Conservation (phyloP, 2,113 vertebrate genomes). For the human region DNA sequence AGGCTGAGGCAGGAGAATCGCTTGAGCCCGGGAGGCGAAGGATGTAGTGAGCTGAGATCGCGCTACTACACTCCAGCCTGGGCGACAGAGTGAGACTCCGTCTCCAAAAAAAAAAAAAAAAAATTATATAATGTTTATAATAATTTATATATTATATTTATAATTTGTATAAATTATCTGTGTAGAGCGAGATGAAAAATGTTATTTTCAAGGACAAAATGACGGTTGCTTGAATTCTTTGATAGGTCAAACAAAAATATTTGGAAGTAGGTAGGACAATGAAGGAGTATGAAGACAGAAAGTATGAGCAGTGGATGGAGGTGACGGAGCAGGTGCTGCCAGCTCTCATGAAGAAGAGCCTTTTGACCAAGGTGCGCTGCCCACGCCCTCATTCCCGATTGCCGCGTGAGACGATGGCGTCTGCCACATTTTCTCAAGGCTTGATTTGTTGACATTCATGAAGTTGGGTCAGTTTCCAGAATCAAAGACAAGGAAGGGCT, state of each 20-base stretch:
- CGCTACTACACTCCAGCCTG: too few species aligned
- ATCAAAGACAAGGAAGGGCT: background rate
- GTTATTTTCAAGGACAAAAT: background rate
- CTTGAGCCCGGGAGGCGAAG: too few species aligned
- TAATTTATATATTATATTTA: too few species aligned
- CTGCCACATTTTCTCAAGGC: background rate
- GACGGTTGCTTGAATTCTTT: background rate
- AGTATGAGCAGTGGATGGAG: constrained; percentile 86
- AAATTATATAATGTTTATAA: background rate
- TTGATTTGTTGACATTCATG: background rate
- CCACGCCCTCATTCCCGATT: background rate
- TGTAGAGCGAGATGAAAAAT: background rate
- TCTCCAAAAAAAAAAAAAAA: too few species aligned
- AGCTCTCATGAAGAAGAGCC: constrained; percentile 85
- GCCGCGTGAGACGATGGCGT: constrained; percentile 59
- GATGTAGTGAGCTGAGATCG: too few species aligned
- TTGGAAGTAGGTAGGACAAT: constrained; percentile 85
- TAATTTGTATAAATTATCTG: background rate
- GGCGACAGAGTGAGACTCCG: too few species aligned
- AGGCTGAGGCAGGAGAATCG: too few species aligned
- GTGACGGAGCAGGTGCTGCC: constrained; percentile 82
- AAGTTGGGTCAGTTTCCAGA: background rate
- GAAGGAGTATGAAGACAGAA: constrained; percentile 87
- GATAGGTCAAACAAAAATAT: constrained; percentile 89
- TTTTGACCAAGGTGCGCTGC: constrained; percentile 81